Percentiles rank a stretch among this genome's conserved stretches.
These are phyloP conservation scores for Cichlasoma orientale DNA, from an alignment of 2,797 vertebrate species.

Conservation along the genomic window DNA sequence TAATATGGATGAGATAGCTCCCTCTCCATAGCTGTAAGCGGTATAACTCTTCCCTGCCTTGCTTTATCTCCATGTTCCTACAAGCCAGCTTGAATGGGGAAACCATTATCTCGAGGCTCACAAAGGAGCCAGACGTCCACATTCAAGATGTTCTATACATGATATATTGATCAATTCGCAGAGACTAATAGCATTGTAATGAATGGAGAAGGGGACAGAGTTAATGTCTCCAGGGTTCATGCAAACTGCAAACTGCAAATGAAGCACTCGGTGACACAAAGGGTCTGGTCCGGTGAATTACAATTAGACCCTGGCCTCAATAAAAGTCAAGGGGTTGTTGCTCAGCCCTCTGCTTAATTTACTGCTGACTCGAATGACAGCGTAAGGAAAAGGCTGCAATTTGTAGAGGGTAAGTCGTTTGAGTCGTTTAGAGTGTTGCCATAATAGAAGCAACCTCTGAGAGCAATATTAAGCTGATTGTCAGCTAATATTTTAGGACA, in stretches of 20 bases:
- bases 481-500: slow-evolving; percentile 35
- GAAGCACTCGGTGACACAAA: slow-evolving; percentile 87
- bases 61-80: slow-evolving; percentile 97
- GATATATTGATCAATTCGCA: slow-evolving; percentile 95
- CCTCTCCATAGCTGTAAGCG: slow-evolving; percentile 81
- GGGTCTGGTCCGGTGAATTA: slow-evolving; percentile 85
- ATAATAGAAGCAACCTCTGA: slow-evolving; percentile 41
- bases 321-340: slow-evolving; percentile 87
- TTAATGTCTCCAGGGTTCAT: slow-evolving; percentile 89
- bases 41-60: slow-evolving; percentile 88
- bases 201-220: slow-evolving; percentile 85
- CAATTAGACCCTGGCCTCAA: slow-evolving; percentile 88
- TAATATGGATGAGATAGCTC: slow-evolving; percentile 86
- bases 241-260: slow-evolving; percentile 88
- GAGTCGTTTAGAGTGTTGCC: slow-evolving; percentile 41
- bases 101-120: slow-evolving; percentile 92
- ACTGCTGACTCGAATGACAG: slow-evolving; percentile 75
- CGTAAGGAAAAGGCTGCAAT: slow-evolving; percentile 64
- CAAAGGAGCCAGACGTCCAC: slow-evolving; percentile 92
- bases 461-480: slow-evolving; percentile 17
- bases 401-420: slow-evolving; percentile 39
- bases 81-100: slow-evolving; percentile 94
- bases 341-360: slow-evolving; percentile 85
- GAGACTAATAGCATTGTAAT: slow-evolving; percentile 91
- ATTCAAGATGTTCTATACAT: slow-evolving; percentile 94